Evolutionary conservation across 2,888 invertebrate genomes (phyloP).

Genomic region (Volucella inanis): DNA sequence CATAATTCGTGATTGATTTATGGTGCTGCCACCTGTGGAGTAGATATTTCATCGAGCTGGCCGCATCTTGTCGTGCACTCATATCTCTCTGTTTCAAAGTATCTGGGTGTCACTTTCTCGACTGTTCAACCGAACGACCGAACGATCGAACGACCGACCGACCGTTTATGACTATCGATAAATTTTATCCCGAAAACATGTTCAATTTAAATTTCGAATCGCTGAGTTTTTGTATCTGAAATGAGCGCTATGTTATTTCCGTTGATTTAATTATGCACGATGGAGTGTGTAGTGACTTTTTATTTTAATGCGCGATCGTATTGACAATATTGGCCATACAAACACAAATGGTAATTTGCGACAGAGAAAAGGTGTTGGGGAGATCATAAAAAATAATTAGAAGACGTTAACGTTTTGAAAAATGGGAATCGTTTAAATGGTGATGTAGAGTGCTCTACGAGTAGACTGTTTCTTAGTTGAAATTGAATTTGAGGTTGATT

Average conservation of each 20-base stretch:
- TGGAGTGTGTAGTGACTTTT: slow-evolving; percentile 17
- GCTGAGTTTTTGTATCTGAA: background rate
- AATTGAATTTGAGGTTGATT: slow-evolving; percentile 13
- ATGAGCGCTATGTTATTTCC: background rate
- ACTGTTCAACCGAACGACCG: background rate
- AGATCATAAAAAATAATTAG: slow-evolving; percentile 60
- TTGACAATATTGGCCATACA: slow-evolving; percentile 14
- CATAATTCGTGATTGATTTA: slow-evolving; percentile 71
- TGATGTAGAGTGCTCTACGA: background rate
- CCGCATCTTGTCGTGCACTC: slow-evolving; percentile 15
- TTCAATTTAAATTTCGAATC: background rate
- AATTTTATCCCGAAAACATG: slow-evolving; percentile 31
- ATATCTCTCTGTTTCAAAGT: background rate
- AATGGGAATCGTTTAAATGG: slow-evolving; percentile 19
- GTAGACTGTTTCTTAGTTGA: background rate
- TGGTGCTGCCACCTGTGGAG: slow-evolving; percentile 67
- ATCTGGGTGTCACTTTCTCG: slow-evolving; percentile 47
- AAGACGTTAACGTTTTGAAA: slow-evolving; percentile 29
- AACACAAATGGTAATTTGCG: slow-evolving; percentile 29
- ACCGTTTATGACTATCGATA: slow-evolving; percentile 50
- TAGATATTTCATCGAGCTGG: slow-evolving; percentile 64
- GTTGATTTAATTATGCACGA: slow-evolving; percentile 25
- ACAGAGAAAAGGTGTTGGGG: slow-evolving; percentile 36
- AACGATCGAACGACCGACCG: no score
- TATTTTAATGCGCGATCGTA: slow-evolving; percentile 17